These are phyloP conservation scores for Megaceryle alcyon DNA, from an alignment of 2,797 vertebrate species.

Conservation along the genomic window DNA sequence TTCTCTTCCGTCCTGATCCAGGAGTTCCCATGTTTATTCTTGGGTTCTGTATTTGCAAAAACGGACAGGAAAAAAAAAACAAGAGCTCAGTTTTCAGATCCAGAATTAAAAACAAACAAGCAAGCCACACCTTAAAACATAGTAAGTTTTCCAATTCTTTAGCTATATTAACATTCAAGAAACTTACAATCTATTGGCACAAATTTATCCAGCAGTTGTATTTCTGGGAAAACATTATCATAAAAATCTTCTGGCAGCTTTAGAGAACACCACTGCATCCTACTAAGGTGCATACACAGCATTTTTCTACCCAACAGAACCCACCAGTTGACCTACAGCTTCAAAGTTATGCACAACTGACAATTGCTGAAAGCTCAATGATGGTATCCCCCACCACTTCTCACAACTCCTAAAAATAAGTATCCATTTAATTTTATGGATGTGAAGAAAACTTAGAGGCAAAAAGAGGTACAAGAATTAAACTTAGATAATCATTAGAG, in stretches of 20 bases:
- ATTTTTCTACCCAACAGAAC: neutral
- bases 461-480: neutral
- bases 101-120: constrained; percentile 41
- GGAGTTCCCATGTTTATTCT: constrained; percentile 91
- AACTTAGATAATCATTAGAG: neutral
- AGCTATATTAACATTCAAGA: neutral
- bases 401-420: neutral
- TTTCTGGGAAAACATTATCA: neutral
- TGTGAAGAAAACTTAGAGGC: neutral
- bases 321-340: neutral
- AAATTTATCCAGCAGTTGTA: neutral
- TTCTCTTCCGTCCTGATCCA: constrained; percentile 95
- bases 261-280: neutral
- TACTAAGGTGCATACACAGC: neutral
- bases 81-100: neutral
- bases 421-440: neutral
- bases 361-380: neutral
- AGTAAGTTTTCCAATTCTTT: neutral
- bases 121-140: neutral
- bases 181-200: neutral
- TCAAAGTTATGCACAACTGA: neutral
- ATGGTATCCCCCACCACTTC: neutral
- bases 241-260: neutral
- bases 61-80: neutral
- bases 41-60: constrained; percentile 29